A percentile compares a stretch with the other conserved stretches of the same genome.
Evolutionary conservation across 2,797 vertebrate genomes (phyloP).

Genomic region (Smutsia temminckii): DNA sequence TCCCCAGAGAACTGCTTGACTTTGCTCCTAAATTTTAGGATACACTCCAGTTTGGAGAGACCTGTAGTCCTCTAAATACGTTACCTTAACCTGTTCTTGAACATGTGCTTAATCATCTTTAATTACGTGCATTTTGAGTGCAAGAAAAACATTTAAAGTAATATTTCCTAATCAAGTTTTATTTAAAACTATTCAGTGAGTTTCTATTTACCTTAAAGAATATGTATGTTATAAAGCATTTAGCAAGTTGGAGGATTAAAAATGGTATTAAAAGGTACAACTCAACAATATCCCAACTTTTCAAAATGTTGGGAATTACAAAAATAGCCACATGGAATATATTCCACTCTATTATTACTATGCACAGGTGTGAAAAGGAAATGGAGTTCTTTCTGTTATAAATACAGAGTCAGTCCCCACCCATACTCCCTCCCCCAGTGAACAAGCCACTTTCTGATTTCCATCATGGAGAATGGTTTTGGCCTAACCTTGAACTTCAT

Average conservation of each 20-base stretch:
- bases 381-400: not conserved
- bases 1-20: not conserved
- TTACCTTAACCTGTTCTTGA: not conserved
- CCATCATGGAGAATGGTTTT: not conserved
- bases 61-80: accelerated
- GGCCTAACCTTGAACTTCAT: not conserved
- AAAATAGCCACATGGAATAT: not conserved
- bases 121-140: not conserved
- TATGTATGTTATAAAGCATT: not conserved
- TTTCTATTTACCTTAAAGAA: not conserved
- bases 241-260: constrained; percentile 22
- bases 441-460: not conserved
- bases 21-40: not conserved
- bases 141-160: not conserved
- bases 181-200: not conserved
- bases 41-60: not conserved
- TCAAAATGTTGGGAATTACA: not conserved
- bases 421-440: not conserved
- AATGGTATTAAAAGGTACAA: constrained; percentile 7
- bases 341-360: not conserved
- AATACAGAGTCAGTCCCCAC: not conserved
- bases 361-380: not conserved
- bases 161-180: constrained; percentile 20
- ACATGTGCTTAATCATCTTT: not conserved
- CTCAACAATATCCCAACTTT: not conserved